phyloP scores from a whole-genome alignment of 2,888 invertebrate species.

The Girardia tigrina region DNA sequence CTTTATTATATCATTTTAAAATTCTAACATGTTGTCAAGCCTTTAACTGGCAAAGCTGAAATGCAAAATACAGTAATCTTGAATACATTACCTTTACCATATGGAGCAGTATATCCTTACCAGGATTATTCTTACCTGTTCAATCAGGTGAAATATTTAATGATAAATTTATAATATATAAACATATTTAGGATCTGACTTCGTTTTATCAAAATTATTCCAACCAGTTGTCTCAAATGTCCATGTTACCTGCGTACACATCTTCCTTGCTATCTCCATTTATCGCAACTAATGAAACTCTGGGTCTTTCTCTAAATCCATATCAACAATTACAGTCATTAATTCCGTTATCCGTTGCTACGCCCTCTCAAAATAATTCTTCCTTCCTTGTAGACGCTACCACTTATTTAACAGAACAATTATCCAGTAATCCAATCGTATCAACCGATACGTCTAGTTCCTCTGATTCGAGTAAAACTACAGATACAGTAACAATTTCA shows the following conservation, averaged over 20 bases:
- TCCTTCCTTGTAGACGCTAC: background rate
- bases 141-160: background rate
- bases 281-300: background rate
- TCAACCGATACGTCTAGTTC: background rate
- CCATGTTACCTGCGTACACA: background rate
- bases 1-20: constrained; percentile 23
- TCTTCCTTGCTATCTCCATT: background rate
- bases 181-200: background rate
- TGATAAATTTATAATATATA: too few relatives aligned
- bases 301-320: constrained; percentile 18
- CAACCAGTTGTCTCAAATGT: background rate
- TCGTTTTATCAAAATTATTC: constrained; percentile 7
- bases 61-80: background rate
- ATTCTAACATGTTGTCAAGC: background rate
- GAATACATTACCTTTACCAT: background rate
- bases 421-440: background rate
- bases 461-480: background rate
- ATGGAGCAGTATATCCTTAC: background rate
- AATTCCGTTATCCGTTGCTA: background rate
- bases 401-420: background rate
- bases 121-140: constrained; percentile 14
- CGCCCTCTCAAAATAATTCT: background rate
- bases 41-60: background rate
- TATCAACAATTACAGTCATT: constrained; percentile 5
- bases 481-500: background rate